Evolutionary conservation across 2,113 vertebrate species (phyloP), one percentile per base, ranked within the genome.

Genomic region (Corvus cornix): DNA sequence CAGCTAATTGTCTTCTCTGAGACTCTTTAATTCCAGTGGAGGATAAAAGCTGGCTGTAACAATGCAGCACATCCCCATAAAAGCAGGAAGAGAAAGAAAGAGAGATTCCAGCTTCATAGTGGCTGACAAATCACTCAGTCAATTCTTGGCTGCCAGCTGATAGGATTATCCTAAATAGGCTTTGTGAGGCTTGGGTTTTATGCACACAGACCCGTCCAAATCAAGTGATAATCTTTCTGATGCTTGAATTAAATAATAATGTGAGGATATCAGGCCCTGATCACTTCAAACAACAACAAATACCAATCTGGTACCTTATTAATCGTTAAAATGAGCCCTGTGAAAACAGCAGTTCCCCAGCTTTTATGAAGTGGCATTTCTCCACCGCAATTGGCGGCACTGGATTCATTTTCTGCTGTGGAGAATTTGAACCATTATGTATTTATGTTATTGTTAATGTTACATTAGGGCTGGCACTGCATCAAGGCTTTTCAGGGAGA

Each of bases 201-300:
- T 85, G 78, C 77, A 76, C 52, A 76, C 24, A 49, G 62, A 48
- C 85, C 89, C 8, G 0, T 75, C 73, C 88, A 87, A 95, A 94
- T 97, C 53, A 93, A 96, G 84, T 91, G 78, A 89, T 96, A 90
- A 94, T 81, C 63, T 60, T 95, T 89, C 90, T 94, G 88, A 82
- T 82, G 82, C 35, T 86, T 72, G 86, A 96, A 94, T 95, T 74
- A 85, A 96, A 91, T 89, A 92, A 80, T 81, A 66, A 89, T 91
- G 74, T 68, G 62, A 49, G 46, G 41, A 68, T 94, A 95, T 69
- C 84, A 84, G 60, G 75, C 84, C 77, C 78, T 20, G 6, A 80
- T 91, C 28, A 8, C 41, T 94, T 92, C 76, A 90, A 95, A 86
- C 76, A 77, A 74, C 75, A 73, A 87, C 81, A 97, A 92, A 96